Evolutionary conservation across 2,113 vertebrate species (phyloP).

Genomic region (Chloebia gouldiae): DNA sequence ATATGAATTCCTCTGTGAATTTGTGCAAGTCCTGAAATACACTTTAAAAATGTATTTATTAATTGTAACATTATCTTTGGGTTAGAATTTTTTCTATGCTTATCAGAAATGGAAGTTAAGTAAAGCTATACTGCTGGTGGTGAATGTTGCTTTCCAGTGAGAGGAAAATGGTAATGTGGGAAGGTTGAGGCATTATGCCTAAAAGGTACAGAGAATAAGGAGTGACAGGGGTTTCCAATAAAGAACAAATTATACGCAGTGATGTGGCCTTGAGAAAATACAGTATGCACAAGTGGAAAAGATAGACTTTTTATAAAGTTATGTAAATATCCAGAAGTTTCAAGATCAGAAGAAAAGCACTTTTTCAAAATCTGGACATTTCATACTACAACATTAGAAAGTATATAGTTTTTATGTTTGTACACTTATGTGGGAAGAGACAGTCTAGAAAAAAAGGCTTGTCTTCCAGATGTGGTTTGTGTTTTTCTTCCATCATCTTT

Average conservation of each 20-base stretch:
- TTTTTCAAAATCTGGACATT: background rate
- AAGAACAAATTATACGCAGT: background rate
- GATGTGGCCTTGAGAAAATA: background rate
- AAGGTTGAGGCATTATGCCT: background rate
- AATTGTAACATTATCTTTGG: background rate
- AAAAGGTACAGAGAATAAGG: background rate
- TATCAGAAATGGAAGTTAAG: background rate
- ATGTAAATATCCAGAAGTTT: background rate
- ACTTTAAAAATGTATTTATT: background rate
- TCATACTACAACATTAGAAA: background rate
- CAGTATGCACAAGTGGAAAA: background rate
- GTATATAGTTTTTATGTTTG: background rate
- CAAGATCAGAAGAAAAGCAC: background rate
- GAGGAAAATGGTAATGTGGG: background rate
- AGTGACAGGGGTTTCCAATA: background rate
- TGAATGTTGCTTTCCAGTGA: background rate
- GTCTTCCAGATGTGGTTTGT: background rate
- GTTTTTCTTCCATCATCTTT: background rate
- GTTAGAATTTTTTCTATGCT: background rate
- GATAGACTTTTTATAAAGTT: background rate
- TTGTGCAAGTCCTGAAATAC: background rate
- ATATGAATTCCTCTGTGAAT: background rate
- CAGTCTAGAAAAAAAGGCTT: background rate
- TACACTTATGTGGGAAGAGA: background rate
- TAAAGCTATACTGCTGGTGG: background rate